Evolutionary conservation across 2,888 invertebrate species (phyloP), one percentile per base, ranked within the genome.

Genomic region (Drosophila picticornis): DNA sequence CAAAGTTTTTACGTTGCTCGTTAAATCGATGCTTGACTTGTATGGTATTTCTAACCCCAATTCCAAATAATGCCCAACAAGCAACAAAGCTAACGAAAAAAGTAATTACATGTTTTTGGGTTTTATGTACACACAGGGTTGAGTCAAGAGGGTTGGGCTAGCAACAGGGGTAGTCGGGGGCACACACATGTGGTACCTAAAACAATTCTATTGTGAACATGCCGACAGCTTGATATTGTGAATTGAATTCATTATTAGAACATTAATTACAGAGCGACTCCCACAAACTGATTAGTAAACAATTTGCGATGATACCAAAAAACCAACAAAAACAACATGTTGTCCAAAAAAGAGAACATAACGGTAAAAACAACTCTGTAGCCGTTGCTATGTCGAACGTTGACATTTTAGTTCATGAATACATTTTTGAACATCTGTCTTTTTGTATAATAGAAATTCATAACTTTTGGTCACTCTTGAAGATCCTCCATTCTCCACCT

Each of bases 161-260:
- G n/a, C 3, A 0, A n/a, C 4, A 31, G 19, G 29, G 6, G 13
- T 0, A 10, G 19, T n/a, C 1, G n/a, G 27, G 34, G 48, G 11
- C 1, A n/a, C 16, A 36, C 4, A 34, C 34, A 34, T 7, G 48
- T 51, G 64, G 68, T 68, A 72, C 59, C 70, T 72, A 69, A 81
- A 80, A 61, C 71, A 77, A 65, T 77, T 66, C 64, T 59, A 67
- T 84, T 84, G 75, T 71, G 57, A 53, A 38, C 55, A 62, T 65
- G 73, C 77, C 83, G 78, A 59, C 78, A 72, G 55, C 1, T 46
- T 46, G 46, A 65, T 84, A 72, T 83, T 72, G 70, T 51, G 72
- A 70, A 73, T 80, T 69, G 59, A 81, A 81, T 84, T 71, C 73
- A 72, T 81, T 84, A 65, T 78, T 65, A 70, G 71, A 55, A 69